phyloP scores from a whole-genome alignment of 2,113 vertebrate species.

The Sisor rabdophorus region DNA sequence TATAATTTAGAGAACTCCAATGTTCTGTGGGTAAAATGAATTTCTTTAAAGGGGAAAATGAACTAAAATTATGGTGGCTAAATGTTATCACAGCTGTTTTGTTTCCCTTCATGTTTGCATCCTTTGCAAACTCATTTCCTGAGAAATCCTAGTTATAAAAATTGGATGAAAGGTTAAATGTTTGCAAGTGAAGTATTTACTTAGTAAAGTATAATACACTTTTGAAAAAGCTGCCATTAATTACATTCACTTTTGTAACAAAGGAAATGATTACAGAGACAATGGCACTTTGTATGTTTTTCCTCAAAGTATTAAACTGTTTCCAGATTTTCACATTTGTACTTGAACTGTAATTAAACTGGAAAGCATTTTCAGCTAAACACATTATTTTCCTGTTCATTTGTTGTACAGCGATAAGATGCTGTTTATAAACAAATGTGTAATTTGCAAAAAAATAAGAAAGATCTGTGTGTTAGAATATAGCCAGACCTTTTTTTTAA shows the following conservation, averaged over 20 bases:
- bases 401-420: background rate
- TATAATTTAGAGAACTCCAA: background rate
- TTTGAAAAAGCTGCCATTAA: background rate
- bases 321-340: background rate
- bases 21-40: background rate
- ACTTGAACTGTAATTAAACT: background rate
- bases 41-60: background rate
- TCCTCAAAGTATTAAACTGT: background rate
- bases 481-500: background rate
- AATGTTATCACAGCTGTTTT: background rate
- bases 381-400: background rate
- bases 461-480: background rate
- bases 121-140: background rate
- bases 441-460: conserved; percentile 5
- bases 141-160: background rate
- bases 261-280: background rate
- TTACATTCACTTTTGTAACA: background rate
- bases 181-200: background rate
- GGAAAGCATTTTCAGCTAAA: background rate
- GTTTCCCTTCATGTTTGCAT: background rate
- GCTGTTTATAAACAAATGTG: background rate
- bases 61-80: background rate
- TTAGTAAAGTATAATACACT: background rate
- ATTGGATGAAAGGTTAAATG: background rate
- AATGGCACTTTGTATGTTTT: background rate